phyloP scores from a whole-genome alignment of 2,797 vertebrate genomes.

The Manis javanica region DNA sequence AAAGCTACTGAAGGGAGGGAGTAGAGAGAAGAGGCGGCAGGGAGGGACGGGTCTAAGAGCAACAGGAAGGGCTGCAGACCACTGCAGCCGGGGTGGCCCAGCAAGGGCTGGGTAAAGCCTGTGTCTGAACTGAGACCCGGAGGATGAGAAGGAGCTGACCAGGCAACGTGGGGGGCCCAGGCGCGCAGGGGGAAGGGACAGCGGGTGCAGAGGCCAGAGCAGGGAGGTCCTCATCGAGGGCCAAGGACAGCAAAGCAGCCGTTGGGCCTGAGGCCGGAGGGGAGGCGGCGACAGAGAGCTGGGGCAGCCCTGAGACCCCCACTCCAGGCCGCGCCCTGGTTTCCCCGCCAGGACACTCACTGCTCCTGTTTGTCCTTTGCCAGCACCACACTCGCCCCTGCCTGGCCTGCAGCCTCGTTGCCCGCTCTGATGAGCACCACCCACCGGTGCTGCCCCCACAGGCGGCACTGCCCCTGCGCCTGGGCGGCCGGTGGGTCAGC shows the following conservation, averaged over 20 bases:
- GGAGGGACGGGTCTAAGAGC: not conserved
- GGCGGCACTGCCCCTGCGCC: conserved; percentile 80
- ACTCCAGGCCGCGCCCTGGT: rapidly evolving
- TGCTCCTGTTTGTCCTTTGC: not conserved
- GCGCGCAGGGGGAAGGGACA: not conserved
- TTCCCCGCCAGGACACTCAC: rapidly evolving
- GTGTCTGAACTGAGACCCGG: not conserved
- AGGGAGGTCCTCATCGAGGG: not conserved
- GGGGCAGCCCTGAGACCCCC: rapidly evolving
- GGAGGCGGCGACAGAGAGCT: no score
- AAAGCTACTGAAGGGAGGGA: rapidly evolving
- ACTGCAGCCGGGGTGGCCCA: not conserved
- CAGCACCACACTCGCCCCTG: conserved; percentile 95
- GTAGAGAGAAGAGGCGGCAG: not conserved
- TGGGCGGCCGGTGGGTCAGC: conserved; percentile 92
- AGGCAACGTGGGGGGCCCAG: rapidly evolving
- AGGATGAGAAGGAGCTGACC: not conserved
- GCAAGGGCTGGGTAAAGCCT: not conserved
- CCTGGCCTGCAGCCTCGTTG: conserved; percentile 90
- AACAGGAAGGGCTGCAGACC: not conserved
- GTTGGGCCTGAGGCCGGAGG: rapidly evolving
- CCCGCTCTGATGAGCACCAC: conserved; percentile 89
- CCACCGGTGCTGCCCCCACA: conserved; percentile 88
- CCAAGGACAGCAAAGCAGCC: no score
- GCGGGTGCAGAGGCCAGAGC: not conserved